phyloP scores from a whole-genome alignment of 2,888 invertebrate species.

The Morinoia aosen region DNA sequence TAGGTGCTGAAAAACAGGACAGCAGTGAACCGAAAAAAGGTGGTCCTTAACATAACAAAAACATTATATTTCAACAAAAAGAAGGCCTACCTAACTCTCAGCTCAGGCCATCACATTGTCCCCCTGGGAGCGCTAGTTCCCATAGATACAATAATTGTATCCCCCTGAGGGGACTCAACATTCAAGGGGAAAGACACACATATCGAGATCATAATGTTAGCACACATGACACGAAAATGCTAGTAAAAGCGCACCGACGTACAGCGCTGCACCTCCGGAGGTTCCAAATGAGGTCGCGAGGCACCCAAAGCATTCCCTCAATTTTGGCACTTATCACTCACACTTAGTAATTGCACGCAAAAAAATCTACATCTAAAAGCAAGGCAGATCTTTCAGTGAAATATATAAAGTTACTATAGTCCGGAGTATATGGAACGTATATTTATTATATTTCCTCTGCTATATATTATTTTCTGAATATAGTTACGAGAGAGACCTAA shows the following conservation, averaged over 20 bases:
- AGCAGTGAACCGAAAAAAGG: too few species aligned
- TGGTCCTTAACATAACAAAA: too few species aligned
- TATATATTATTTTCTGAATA: background rate
- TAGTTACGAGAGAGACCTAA: background rate
- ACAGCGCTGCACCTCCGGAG: background rate
- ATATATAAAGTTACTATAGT: background rate
- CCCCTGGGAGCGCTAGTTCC: too few species aligned
- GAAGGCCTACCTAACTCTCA: too few species aligned
- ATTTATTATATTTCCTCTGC: background rate
- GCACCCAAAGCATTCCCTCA: background rate
- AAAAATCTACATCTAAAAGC: background rate
- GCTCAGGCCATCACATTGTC: too few species aligned
- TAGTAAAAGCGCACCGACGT: background rate
- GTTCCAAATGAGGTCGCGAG: too few species aligned
- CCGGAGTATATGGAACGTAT: background rate
- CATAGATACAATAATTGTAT: too few species aligned
- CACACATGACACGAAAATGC: background rate
- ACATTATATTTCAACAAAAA: too few species aligned
- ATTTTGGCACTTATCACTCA: background rate
- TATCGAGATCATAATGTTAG: background rate
- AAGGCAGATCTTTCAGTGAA: background rate
- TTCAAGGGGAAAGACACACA: background rate
- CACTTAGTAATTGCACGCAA: background rate
- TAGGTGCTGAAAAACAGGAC: too few species aligned
- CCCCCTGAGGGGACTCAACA: background rate